These are phyloP conservation scores for Lerista edwardsae DNA, from an alignment of 2,797 vertebrate genomes.

Conservation along the genomic window DNA sequence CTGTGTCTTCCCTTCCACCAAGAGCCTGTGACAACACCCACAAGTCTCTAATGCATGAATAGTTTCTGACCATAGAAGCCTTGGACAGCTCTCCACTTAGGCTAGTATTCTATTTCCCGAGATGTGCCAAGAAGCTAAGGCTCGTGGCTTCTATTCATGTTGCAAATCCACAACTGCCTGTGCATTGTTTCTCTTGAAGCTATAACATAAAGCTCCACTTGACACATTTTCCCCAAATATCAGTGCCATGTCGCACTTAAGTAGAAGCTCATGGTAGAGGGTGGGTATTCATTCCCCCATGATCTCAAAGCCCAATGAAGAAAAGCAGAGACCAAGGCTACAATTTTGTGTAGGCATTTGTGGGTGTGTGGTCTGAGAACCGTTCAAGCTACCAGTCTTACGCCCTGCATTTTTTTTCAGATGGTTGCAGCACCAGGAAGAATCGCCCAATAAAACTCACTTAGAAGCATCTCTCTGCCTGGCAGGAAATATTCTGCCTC, in stretches of 20 bases:
- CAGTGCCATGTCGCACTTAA: not conserved
- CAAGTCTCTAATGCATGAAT: not conserved
- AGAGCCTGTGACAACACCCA: not conserved
- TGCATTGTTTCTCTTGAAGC: not conserved
- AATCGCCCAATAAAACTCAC: constrained; percentile 43
- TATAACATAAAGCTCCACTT: not conserved
- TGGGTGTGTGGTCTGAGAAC: constrained; percentile 1
- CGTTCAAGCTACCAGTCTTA: constrained; percentile 15
- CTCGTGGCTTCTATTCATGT: not conserved
- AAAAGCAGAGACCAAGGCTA: not conserved
- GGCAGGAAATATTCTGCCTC: constrained; percentile 38
- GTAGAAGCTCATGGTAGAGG: not conserved
- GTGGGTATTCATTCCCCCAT: not conserved
- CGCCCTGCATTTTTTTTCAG: constrained; percentile 39
- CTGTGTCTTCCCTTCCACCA: not conserved
- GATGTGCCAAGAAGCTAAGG: not conserved
- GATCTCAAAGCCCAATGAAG: not conserved
- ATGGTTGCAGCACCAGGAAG: constrained; percentile 39
- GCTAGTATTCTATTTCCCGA: constrained; percentile 8
- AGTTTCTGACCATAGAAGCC: not conserved
- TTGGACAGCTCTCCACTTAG: not conserved
- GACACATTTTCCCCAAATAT: not conserved
- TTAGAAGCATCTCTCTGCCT: constrained; percentile 40
- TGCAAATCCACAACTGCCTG: not conserved
- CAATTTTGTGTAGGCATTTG: not conserved